Evolutionary conservation across 2,797 vertebrate genomes (phyloP), one percentile per base, ranked within the genome.

Genomic region (Taenioides sp.): DNA sequence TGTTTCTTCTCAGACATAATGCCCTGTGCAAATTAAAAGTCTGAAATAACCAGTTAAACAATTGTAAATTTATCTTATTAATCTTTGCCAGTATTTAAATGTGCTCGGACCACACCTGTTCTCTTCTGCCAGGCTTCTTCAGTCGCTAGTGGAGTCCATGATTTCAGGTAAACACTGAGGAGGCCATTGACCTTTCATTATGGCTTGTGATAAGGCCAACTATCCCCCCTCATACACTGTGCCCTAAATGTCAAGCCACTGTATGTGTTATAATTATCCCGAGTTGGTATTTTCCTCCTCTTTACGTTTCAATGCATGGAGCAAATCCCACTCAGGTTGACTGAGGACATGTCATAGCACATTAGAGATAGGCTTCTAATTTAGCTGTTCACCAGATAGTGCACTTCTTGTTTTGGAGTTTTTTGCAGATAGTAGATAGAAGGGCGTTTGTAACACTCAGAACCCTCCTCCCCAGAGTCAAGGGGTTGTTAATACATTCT

Each of bases 141-240:
- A 88, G 82, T 82, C 78, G 83, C 88, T 84, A 86, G 78, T 71
- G 83, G 83, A 87, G 82, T 89, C 86, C 81, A 88, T 88, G 84
- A 94, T 87, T 89, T 84, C 90, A 92, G 84, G 89, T 91, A 91
- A 93, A 92, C 88, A 91, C 83, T 84, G 86, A 88, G 86, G 83
- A 91, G 88, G 84, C 88, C 85, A 89, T 91, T 92, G 91, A 92
- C 92, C 92, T 94, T 93, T 92, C 84, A 91, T 92, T 89, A 92
- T 83, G 85, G 86, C 86, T 85, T 85, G 80, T 92, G 91, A 93
- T 91, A 93, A 93, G 90, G 89, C 85, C 91, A 92, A 88, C 90
- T 87, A 87, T 90, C 89, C 88, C 79, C 85, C 83, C 80, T 92
- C 85, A 88, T 86, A 81, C 82, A 60, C 86, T 79, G 76, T 86